phyloP scores from a whole-genome alignment of 2,888 invertebrate genomes.

The Lissocephala sabroskyi region DNA sequence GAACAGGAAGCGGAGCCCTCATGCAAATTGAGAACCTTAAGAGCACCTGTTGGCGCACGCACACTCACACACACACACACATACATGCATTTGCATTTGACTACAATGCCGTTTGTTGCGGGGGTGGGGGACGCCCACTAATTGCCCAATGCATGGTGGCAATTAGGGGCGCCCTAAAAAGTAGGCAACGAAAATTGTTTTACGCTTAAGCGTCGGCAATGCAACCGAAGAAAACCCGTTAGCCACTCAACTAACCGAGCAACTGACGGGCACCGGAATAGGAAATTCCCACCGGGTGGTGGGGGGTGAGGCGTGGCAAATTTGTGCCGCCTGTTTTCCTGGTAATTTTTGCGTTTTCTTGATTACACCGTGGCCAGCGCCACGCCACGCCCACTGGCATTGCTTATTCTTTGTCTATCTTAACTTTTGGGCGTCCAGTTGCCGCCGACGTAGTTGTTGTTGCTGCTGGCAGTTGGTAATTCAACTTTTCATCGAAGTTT shows the following conservation, averaged over 20 bases:
- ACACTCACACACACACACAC: background rate
- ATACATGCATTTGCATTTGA: background rate
- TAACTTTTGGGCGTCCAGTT: too few relatives aligned
- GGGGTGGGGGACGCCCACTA: background rate
- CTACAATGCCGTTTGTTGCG: background rate
- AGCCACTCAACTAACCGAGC: too few relatives aligned
- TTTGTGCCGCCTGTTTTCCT: background rate
- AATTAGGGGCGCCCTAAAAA: conserved; percentile 16
- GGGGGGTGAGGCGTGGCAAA: too few relatives aligned
- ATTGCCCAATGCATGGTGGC: conserved; percentile 2
- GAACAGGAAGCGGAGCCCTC: conserved; percentile 34
- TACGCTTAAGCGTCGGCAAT: conserved; percentile 38
- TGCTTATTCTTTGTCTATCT: background rate
- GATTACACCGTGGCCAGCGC: background rate
- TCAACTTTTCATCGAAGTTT: conserved; percentile 55
- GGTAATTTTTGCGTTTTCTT: background rate
- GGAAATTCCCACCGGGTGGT: too few relatives aligned
- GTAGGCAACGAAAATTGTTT: conserved; percentile 37
- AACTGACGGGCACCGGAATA: too few relatives aligned
- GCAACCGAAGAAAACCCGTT: conserved; percentile 9
- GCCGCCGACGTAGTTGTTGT: too few relatives aligned
- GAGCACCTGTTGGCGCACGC: conserved; percentile 9
- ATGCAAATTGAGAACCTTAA: conserved; percentile 22
- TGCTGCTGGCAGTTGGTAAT: too few relatives aligned
- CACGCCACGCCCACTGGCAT: too few relatives aligned